Conservation (phyloP, 2,113 vertebrate species). For the Hiodon tergisus region DNA sequence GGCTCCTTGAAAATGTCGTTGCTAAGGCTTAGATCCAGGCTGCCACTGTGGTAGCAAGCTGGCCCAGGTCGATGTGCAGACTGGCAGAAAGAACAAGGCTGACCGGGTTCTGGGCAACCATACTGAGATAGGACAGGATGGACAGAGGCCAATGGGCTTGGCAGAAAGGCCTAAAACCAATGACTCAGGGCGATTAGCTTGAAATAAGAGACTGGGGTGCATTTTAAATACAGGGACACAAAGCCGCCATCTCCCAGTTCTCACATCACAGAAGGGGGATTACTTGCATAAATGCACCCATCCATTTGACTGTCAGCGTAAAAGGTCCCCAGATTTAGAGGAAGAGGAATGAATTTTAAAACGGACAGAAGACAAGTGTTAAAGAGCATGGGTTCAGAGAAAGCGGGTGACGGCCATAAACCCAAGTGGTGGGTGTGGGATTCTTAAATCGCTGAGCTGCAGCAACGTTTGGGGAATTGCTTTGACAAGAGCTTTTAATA, state of each 20-base stretch:
- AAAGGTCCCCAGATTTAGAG: not conserved
- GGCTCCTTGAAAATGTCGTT: slow-evolving; percentile 18
- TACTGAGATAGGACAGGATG: slow-evolving; percentile 11
- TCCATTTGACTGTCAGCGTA: not conserved
- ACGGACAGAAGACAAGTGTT: not conserved
- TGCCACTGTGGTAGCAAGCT: slow-evolving; percentile 18
- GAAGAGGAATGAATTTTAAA: not conserved
- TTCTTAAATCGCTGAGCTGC: no score
- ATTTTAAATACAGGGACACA: slow-evolving; percentile 27
- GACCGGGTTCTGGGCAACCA: slow-evolving; percentile 21
- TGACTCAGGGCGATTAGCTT: slow-evolving; percentile 23
- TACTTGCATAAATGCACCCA: slow-evolving; percentile 40
- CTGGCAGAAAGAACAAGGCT: slow-evolving; percentile 22
- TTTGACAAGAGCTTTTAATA: no score
- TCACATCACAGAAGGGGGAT: slow-evolving; percentile 35
- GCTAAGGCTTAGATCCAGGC: slow-evolving; percentile 14
- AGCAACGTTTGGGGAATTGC: no score
- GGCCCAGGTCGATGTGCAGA: slow-evolving; percentile 33
- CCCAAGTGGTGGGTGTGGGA: no score
- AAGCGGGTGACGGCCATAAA: no score
- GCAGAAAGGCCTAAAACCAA: slow-evolving; percentile 19
- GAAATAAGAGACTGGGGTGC: slow-evolving; percentile 21
- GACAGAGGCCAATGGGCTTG: slow-evolving; percentile 19
- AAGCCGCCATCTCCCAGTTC: slow-evolving; percentile 18
- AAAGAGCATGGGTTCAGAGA: not conserved